phyloP scores from a whole-genome alignment of 2,888 invertebrate species.

The Hipparchia sbordonii region DNA sequence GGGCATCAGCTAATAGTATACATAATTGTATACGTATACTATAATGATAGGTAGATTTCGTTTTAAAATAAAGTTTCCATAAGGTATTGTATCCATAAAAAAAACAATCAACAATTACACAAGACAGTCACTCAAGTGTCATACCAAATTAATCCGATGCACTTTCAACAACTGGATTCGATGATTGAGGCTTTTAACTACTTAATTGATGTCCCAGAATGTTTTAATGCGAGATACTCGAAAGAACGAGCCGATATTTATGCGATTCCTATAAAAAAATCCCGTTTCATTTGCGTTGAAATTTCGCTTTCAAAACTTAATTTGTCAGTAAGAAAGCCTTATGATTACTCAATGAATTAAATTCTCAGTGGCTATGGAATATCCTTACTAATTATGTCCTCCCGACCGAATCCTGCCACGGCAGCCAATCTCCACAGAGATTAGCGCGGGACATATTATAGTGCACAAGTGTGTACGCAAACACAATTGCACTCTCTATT shows the following conservation, averaged over 20 bases:
- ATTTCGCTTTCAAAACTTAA: neutral
- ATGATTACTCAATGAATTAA: too few relatives aligned
- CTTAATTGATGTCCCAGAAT: conserved; percentile 21
- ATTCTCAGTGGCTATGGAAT: too few relatives aligned
- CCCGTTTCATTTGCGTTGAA: neutral
- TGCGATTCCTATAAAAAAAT: neutral
- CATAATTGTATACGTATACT: neutral
- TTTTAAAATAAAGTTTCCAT: neutral
- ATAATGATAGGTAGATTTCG: neutral
- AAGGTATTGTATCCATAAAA: neutral
- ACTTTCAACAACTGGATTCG: conserved; percentile 4
- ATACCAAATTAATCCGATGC: conserved; percentile 1
- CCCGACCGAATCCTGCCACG: too few relatives aligned
- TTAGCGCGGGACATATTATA: too few relatives aligned
- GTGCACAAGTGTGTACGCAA: too few relatives aligned
- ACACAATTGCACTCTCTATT: too few relatives aligned
- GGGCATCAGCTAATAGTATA: too few relatives aligned
- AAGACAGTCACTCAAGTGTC: conserved; percentile 6
- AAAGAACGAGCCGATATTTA: neutral
- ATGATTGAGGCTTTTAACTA: neutral
- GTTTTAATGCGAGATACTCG: conserved; percentile 14
- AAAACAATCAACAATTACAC: neutral
- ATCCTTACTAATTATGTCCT: too few relatives aligned
- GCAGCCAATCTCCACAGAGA: too few relatives aligned
- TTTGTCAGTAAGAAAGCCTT: too few relatives aligned